Base-by-base conservation (phyloP, 2,797 vertebrate genomes). In the Dromococcyx pavoninus region DNA sequence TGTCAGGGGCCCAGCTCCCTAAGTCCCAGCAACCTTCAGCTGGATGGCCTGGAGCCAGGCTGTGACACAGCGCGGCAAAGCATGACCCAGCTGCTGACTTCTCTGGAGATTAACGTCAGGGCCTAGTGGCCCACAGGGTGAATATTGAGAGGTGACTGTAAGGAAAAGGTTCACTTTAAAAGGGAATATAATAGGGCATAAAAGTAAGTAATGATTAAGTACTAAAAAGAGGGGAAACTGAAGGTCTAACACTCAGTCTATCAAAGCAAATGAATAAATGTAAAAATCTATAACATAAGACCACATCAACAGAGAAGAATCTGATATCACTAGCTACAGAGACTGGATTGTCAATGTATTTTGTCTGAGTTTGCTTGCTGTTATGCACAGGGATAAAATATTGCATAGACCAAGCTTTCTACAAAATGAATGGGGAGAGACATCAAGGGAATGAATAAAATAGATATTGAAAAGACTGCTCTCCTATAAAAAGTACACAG, bases 301-400 rank as follows among this genome's bases (percentile, higher is more conserved):
- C 41, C 41, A 18, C 58, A n/a, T 1, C 41, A 37, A 1, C 10
- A 84, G 62, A 15, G 28, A 32, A 54, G 50, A 57, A 44, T 48
- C 51, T 56, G 48, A 5, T 13, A 4, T 15, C 37, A 3, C 5
- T 9, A 6, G 53, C 66, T 46, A 73, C 56, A 54, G 44, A 90
- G 7, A 9, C 7, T 0, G 2, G n/a, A 15, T 14, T 5, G 1
- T 37, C 37, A 5, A 16, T 46, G 67, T 1, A 1, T 62, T 53
- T 41, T 25, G 64, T 39, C 46, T 4, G 67, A 74, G 30, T 39
- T 81, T 35, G 28, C 43, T 65, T n/a, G 2, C 5, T 71, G 48
- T 25, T 43, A 30, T 17, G 8, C 13, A 3, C 25, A 3, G 27
- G 19, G 43, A 62, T 46, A 28, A 88, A 92, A 56, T 46, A 66